Evolutionary conservation across 37 sponge, comb jelly and placozoan species (phyloP).

Genomic region (Crambe crambe): DNA sequence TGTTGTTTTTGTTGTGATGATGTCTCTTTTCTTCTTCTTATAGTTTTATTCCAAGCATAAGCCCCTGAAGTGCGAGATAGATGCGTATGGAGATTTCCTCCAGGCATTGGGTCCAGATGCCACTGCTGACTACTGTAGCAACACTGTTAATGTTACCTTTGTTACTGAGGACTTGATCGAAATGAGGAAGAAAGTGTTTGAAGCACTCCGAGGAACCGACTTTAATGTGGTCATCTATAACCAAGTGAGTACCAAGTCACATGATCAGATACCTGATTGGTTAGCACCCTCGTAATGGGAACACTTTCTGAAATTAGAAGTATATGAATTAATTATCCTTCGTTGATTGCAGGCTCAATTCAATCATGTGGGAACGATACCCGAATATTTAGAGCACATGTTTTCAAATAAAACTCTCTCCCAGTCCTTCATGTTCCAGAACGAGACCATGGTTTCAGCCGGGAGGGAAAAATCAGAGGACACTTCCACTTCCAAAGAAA

Average conservation of each 20-base stretch:
- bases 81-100: slow-evolving; percentile 85
- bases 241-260: slow-evolving; percentile 20
- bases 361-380: slow-evolving; percentile 62
- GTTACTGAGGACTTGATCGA: slow-evolving; percentile 24
- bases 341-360: slow-evolving; percentile 43
- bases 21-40: not conserved
- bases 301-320: not conserved
- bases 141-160: slow-evolving; percentile 31
- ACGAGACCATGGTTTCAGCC: slow-evolving; percentile 25
- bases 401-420: slow-evolving; percentile 31
- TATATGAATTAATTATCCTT: not conserved
- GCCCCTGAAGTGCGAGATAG: slow-evolving; percentile 78
- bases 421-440: slow-evolving; percentile 18
- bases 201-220: slow-evolving; percentile 35
- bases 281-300: not conserved
- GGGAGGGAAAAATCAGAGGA: not conserved
- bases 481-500: not conserved
- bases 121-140: slow-evolving; percentile 34
- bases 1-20: too few relatives aligned
- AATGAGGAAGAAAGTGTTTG: slow-evolving; percentile 45
- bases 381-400: slow-evolving; percentile 60
- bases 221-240: slow-evolving; percentile 50
- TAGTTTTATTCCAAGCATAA: slow-evolving; percentile 61
- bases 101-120: slow-evolving; percentile 69
- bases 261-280: not conserved